Conservation (phyloP, 2,797 vertebrate species). For the Pipistrellus pipistrellus region DNA sequence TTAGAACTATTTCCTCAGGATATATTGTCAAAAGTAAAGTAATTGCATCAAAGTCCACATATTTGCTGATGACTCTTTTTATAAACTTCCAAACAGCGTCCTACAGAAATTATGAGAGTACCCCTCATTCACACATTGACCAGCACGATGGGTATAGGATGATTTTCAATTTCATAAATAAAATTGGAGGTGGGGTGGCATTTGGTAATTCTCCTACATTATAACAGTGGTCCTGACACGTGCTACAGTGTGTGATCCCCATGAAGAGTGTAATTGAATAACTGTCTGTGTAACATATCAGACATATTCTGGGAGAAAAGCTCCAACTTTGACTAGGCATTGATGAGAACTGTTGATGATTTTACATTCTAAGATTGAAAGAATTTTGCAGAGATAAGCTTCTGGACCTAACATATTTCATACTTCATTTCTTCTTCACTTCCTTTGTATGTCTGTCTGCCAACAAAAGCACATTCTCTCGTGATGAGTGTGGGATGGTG, state of each 20-base stretch:
- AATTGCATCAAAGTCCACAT: background rate
- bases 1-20: slow-evolving; percentile 57
- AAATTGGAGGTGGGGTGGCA: background rate
- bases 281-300: background rate
- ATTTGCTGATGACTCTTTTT: slow-evolving; percentile 3
- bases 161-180: background rate
- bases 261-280: background rate
- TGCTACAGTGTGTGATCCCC: background rate
- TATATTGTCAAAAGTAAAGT: slow-evolving; percentile 33
- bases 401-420: background rate
- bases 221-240: background rate
- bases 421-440: background rate
- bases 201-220: background rate
- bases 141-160: background rate
- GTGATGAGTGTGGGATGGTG: background rate
- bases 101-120: background rate
- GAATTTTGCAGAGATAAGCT: background rate
- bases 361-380: background rate
- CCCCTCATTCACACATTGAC: background rate
- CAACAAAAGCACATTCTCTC: background rate
- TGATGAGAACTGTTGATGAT: background rate
- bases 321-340: background rate
- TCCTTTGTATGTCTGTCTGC: background rate
- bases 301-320: background rate
- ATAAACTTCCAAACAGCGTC: background rate